phyloP scores from a whole-genome alignment of 2,888 invertebrate species.

The Scaptomyza cyrtandrae region DNA sequence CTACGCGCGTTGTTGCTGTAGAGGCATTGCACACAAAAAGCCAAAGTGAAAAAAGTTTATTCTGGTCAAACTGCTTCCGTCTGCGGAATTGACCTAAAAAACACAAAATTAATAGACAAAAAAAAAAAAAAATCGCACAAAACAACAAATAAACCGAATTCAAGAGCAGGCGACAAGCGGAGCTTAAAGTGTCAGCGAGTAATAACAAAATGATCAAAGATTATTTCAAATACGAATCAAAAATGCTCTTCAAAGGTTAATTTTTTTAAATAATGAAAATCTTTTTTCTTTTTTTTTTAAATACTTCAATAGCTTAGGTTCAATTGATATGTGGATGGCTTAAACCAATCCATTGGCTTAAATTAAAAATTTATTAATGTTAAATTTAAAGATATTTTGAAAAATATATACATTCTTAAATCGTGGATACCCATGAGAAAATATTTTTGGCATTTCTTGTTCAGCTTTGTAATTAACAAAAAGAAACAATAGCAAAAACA shows the following conservation, averaged over 20 bases:
- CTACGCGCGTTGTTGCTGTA: conserved; percentile 27
- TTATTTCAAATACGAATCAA: conserved; percentile 8
- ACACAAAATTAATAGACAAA: conserved; percentile 65
- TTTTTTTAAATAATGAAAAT: too few species aligned
- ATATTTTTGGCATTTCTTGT: not conserved
- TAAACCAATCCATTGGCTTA: too few species aligned
- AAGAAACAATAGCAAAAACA: not conserved
- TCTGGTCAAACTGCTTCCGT: conserved; percentile 75
- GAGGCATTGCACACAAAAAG: conserved; percentile 43
- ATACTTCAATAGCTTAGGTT: not conserved
- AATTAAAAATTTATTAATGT: not conserved
- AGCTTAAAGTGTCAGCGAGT: conserved; percentile 64
- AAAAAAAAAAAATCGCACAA: conserved; percentile 53
- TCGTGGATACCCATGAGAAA: not conserved
- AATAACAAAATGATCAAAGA: conserved; percentile 54
- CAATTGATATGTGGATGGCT: not conserved
- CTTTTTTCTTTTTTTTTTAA: not conserved
- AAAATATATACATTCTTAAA: not conserved
- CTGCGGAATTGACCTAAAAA: conserved; percentile 74
- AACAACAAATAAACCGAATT: conserved; percentile 47
- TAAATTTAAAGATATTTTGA: too few species aligned
- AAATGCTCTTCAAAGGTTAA: conserved; percentile 20
- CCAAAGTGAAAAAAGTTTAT: conserved; percentile 70
- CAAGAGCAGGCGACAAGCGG: conserved; percentile 30
- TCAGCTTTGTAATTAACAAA: not conserved